Percentiles rank a stretch among this genome's conserved stretches.
These are phyloP conservation scores for Chrysaora quinquecirrha DNA, from an alignment of 30 jellyfish, hydroid and myxozoan species.

Conservation along the genomic window DNA sequence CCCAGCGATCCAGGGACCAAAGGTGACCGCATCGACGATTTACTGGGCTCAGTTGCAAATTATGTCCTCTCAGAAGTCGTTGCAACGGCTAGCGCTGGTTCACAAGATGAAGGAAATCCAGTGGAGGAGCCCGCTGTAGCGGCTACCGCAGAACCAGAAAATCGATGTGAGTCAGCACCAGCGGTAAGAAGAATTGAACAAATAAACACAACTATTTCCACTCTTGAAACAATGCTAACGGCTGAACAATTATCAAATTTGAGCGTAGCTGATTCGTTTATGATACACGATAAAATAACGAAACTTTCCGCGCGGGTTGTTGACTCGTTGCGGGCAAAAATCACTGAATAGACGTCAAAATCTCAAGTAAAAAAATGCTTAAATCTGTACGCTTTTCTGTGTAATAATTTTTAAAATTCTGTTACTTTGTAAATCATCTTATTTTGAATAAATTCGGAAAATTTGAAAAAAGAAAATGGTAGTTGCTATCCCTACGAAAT, in stretches of 20 bases:
- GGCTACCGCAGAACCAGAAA: not conserved
- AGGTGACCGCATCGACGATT: not conserved
- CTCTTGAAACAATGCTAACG: not conserved
- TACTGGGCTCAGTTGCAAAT: not conserved
- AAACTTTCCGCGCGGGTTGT: not conserved
- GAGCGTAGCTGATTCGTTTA: not conserved
- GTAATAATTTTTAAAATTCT: no score
- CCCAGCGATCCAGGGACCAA: not conserved
- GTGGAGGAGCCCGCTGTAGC: not conserved
- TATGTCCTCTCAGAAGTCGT: no score
- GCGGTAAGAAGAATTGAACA: not conserved
- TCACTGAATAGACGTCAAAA: not conserved
- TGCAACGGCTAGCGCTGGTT: not conserved
- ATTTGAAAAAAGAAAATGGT: no score
- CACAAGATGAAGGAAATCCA: not conserved
- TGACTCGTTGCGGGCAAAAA: not conserved
- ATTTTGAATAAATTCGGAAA: no score
- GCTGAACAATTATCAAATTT: not conserved
- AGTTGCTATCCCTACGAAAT: no score
- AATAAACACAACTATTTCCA: not conserved
- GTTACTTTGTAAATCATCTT: no score
- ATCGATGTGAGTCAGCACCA: not conserved
- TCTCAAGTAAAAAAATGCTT: no score
- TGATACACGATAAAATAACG: not conserved
- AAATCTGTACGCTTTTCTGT: no score